Evolutionary conservation across 2,888 invertebrate species (phyloP), one percentile per base, ranked within the genome.

Genomic region (Gastrophysa polygoni): DNA sequence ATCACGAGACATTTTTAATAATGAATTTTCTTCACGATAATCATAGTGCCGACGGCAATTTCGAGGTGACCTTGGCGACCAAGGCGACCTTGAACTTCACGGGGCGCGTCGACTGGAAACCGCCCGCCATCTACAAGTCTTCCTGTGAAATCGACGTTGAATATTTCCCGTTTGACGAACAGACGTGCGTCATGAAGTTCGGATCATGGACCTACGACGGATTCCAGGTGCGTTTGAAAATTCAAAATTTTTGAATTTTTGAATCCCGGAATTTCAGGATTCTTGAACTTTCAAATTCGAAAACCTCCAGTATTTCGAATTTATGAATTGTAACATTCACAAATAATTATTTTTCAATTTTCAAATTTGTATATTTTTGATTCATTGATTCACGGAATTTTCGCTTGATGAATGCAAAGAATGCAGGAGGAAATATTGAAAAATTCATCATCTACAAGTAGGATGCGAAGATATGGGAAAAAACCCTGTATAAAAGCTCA

Each of bases 81-180:
- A 92, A 92, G 80, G 92, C 92, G 64, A 92, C 91, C 63, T 84
- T 92, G 50, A 91, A 91, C 82, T 90, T 87, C 79, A 90, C 91
- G 55, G 94, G 94, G 61, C 87, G 89, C 72, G 93, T 95, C 57
- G 91, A 91, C 75, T 94, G 94, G 93, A 92, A 93, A 77, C 95
- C 95, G 59, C 95, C 95, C 38, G 95, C 94, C 73, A 94, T 95
- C 78, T 95, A 94, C 84, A 92, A 95, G 84, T 93, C 93, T 81
- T 91, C 91, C 76, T 92, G 92, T 80, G 91, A 92, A 82, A 92
- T 92, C 76, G 91, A 92, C 83, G 91, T 92, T 66, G 91, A 92
- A 81, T 92, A 91, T 82, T 92, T 92, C 81, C 92, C 92, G 24
- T 92, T 92, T 81, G 92, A 92, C 81, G 91, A 92, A 80, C 93